Evolutionary conservation across 2,888 invertebrate genomes (phyloP).

Genomic region (Agrotis segetum): DNA sequence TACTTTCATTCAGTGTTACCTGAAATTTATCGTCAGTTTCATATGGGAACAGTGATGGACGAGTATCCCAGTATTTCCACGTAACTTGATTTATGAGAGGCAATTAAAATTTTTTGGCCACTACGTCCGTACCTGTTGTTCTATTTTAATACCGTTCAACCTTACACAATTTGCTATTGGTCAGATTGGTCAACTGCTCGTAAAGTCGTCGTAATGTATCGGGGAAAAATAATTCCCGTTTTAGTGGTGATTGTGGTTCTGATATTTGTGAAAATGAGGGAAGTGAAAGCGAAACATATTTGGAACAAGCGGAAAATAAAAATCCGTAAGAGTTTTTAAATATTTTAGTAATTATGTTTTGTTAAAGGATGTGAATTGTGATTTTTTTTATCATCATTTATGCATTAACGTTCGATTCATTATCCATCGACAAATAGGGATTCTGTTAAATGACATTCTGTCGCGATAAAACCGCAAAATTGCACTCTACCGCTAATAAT

Average conservation of each 20-base stretch:
- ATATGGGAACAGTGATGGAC: conserved; percentile 20
- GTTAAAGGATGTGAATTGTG: conserved; percentile 7
- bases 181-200: conserved; percentile 49
- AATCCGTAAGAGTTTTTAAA: conserved; percentile 42
- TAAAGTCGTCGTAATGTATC: conserved; percentile 51
- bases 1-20: conserved; percentile 55
- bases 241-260: conserved; percentile 42
- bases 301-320: conserved; percentile 45
- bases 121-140: conserved; percentile 37
- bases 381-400: too few relatives aligned
- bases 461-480: conserved; percentile 58
- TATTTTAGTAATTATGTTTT: conserved; percentile 14
- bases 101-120: conserved; percentile 52
- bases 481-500: conserved; percentile 54
- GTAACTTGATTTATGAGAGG: conserved; percentile 45
- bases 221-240: conserved; percentile 41
- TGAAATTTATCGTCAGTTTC: conserved; percentile 42
- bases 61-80: conserved; percentile 34
- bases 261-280: conserved; percentile 51
- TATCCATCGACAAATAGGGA: conserved; percentile 45
- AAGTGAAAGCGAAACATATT: conserved; percentile 49
- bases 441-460: conserved; percentile 38
- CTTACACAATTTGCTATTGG: conserved; percentile 55
- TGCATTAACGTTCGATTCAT: conserved; percentile 23
- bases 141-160: conserved; percentile 63